Conservation (phyloP, 1,140 invertebrate genomes). For the Camponotus vicinus region DNA sequence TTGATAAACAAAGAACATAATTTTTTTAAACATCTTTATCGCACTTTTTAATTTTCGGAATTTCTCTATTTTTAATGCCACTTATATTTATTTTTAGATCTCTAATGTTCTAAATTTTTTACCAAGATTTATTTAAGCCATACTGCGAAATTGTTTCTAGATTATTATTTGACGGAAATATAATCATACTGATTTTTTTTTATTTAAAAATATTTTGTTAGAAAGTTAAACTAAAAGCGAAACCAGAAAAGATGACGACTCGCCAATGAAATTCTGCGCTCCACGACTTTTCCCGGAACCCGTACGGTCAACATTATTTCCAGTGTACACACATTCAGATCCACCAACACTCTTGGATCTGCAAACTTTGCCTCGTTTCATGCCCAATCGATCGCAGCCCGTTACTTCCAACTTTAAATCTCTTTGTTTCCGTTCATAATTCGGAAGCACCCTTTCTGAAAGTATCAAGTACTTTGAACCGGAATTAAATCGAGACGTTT, state of each 20-base stretch:
- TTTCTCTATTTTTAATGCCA: too few species aligned
- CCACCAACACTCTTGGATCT: conserved; percentile 63
- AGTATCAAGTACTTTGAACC: conserved; percentile 67
- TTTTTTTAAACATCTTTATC: neutral
- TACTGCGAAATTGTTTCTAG: neutral
- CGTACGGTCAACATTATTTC: conserved; percentile 80
- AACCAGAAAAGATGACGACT: conserved; percentile 34
- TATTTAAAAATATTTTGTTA: conserved; percentile 33
- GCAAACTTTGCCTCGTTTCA: conserved; percentile 79
- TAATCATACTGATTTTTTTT: neutral
- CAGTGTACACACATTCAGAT: conserved; percentile 78
- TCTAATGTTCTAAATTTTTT: neutral
- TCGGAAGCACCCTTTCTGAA: conserved; percentile 72
- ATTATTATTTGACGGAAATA: conserved; percentile 21
- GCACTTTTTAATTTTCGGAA: neutral
- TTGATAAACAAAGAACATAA: neutral
- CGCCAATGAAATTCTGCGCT: conserved; percentile 35
- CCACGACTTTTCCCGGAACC: conserved; percentile 64
- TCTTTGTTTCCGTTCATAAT: conserved; percentile 79
- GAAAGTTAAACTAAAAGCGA: conserved; percentile 54
- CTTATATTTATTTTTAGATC: neutral
- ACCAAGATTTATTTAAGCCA: neutral
- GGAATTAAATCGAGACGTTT: conserved; percentile 70
- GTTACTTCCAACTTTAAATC: conserved; percentile 77
- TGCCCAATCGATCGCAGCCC: conserved; percentile 77